Percentiles rank a stretch among this genome's conserved stretches.
Conservation (phyloP, 2,797 vertebrate species). For the Tadarida brasiliensis region DNA sequence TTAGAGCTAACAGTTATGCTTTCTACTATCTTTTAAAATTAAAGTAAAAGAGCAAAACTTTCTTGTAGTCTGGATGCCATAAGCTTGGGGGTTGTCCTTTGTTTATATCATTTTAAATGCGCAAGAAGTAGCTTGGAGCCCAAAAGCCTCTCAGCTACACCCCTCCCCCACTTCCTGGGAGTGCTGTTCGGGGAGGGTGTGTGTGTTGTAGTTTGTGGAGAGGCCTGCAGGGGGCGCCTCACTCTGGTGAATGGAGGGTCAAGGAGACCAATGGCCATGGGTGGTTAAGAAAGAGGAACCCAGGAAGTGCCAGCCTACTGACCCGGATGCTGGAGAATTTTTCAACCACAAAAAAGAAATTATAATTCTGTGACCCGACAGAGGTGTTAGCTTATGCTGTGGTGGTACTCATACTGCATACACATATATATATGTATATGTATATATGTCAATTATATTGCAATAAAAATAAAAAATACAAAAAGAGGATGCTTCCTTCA, state of each 20-base stretch:
- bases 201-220: not conserved
- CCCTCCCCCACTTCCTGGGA: not conserved
- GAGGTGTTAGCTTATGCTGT: not conserved
- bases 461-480: not conserved
- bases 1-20: not conserved
- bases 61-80: constrained; percentile 12
- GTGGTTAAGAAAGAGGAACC: not conserved
- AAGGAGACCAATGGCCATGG: not conserved
- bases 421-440: too few species aligned
- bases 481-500: not conserved
- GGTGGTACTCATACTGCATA: not conserved
- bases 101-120: constrained; percentile 37
- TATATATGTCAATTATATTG: not conserved
- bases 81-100: constrained; percentile 11
- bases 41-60: not conserved
- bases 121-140: not conserved
- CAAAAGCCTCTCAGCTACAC: not conserved
- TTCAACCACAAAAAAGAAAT: not conserved
- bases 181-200: not conserved
- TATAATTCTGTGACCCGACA: not conserved
- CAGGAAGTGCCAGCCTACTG: not conserved
- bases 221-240: not conserved
- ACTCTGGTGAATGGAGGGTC: not conserved
- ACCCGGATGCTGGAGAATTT: not conserved
- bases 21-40: constrained; percentile 14